Evolutionary conservation across 2,797 vertebrate genomes (phyloP).

Genomic region (Jordanella pulchra): DNA sequence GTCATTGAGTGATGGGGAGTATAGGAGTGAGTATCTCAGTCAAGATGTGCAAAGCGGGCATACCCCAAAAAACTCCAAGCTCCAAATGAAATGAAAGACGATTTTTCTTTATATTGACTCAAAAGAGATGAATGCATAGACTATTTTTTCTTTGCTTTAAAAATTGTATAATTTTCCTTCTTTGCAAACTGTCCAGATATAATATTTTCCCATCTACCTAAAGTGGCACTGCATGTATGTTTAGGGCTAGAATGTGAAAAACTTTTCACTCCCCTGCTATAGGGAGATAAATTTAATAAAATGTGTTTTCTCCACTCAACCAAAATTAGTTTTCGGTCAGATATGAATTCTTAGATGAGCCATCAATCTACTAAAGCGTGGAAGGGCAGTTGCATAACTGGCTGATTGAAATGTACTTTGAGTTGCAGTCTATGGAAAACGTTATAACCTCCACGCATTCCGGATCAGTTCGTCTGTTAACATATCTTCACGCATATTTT

Average conservation of each 20-base stretch:
- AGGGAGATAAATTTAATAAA: neutral
- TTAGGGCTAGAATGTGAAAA: neutral
- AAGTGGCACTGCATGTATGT: too few species aligned
- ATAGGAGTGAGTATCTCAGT: neutral
- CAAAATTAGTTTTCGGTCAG: constrained; percentile 7
- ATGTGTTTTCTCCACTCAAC: constrained; percentile 24
- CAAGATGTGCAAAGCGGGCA: neutral
- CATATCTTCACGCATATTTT: constrained; percentile 20
- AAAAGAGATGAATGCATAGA: neutral
- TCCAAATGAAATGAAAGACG: neutral
- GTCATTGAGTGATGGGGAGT: too few species aligned
- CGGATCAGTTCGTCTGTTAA: constrained; percentile 31
- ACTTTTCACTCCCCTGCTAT: neutral
- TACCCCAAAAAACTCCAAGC: neutral
- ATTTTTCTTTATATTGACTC: neutral
- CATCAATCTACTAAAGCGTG: constrained; percentile 20
- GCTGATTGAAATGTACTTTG: constrained; percentile 17
- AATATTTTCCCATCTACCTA: too few species aligned
- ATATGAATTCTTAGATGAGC: constrained; percentile 43
- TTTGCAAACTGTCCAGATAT: too few species aligned
- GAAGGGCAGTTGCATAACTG: constrained; percentile 39
- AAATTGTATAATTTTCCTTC: too few species aligned
- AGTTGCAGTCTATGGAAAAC: constrained; percentile 9
- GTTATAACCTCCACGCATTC: constrained; percentile 22
- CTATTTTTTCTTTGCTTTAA: too few species aligned